Evolutionary conservation across 2,888 invertebrate species (phyloP), one percentile per base, ranked within the genome.

Genomic region (Chymomyza caudatula): DNA sequence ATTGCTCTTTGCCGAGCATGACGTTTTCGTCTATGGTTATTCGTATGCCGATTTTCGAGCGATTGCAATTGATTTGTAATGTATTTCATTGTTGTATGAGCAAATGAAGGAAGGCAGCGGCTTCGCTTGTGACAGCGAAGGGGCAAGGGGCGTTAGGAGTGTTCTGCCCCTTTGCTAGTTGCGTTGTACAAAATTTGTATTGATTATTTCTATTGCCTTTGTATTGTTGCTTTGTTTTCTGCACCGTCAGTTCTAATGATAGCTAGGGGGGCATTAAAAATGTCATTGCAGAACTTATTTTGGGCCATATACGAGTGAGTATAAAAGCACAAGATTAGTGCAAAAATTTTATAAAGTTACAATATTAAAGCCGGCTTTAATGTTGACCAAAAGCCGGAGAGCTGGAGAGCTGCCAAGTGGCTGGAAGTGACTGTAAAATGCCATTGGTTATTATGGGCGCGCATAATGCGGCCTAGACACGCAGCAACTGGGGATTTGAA

Each of bases 31-130:
- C 84, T 84, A 80, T 84, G 80, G 80, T 84, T 81, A 80, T 84
- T 78, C 80, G 84, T 75, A 84, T 77, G 85, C 77, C 81, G 82
- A 82, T 85, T 82, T 82, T 85, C 82, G 82, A 81, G 78, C 85
- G 85, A 84, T 84, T 83, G 86, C 86, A 84, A 86, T 84, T 84
- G 83, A 84, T 84, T 84, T 82, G 85, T 82, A 82, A 85, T 82
- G 85, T 82, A 85, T 83, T 82, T 82, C 83, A 82, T 85, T 82
- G 81, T 85, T 77, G 74, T 74, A 73, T 63, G 29, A 44, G 56
- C 25, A 44, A 13, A 51, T 20, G 47, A 19, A 11, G 20, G 47
- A 19, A 11, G 20, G 51, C 51, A 47, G 19, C 4, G 51, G 51
- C 19, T 51, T 17, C 20, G 51, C 8, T 47, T 2, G 17, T 8